phyloP scores from a whole-genome alignment of 1,140 invertebrate species.

The Zaprionus davidi region DNA sequence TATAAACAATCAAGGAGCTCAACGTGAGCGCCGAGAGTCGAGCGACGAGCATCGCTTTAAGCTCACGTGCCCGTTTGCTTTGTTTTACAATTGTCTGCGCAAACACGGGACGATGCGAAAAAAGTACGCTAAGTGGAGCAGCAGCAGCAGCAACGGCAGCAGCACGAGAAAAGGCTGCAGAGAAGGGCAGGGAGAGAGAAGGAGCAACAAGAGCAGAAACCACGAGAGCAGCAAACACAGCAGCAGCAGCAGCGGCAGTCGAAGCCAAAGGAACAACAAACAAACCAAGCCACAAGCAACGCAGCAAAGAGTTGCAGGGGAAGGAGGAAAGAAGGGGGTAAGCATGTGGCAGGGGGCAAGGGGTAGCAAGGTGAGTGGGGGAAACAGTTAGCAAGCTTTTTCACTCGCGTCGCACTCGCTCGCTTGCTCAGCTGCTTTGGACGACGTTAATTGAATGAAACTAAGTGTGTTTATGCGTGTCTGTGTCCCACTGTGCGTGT shows the following conservation, averaged over 20 bases:
- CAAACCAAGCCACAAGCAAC: constrained; percentile 20
- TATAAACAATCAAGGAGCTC: constrained; percentile 41
- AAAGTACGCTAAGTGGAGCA: constrained; percentile 23
- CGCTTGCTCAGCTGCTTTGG: constrained; percentile 27
- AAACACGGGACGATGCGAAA: constrained; percentile 25
- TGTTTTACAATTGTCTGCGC: constrained; percentile 55
- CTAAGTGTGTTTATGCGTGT: constrained; percentile 42
- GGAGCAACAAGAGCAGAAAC: constrained; percentile 23
- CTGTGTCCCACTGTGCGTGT: constrained; percentile 14
- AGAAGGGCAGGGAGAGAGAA: not conserved
- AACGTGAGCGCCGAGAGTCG: constrained; percentile 11
- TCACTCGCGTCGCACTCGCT: constrained; percentile 6
- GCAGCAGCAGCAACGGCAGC: constrained; percentile 5
- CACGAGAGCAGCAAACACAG: constrained; percentile 37
- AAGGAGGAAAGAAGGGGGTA: not conserved
- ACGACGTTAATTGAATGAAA: constrained; percentile 54
- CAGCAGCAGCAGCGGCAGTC: constrained; percentile 21
- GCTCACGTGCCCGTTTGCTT: constrained; percentile 44
- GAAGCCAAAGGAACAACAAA: constrained; percentile 22
- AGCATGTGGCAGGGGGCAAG: not conserved
- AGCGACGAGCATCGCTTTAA: constrained; percentile 37
- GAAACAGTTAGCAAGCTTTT: constrained; percentile 12
- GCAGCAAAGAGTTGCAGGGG: constrained; percentile 22
- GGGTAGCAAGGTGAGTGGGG: not conserved
- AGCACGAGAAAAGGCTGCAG: not conserved